Conservation (phyloP, 2,113 vertebrate species). For the Ivindomyrus marchei region DNA sequence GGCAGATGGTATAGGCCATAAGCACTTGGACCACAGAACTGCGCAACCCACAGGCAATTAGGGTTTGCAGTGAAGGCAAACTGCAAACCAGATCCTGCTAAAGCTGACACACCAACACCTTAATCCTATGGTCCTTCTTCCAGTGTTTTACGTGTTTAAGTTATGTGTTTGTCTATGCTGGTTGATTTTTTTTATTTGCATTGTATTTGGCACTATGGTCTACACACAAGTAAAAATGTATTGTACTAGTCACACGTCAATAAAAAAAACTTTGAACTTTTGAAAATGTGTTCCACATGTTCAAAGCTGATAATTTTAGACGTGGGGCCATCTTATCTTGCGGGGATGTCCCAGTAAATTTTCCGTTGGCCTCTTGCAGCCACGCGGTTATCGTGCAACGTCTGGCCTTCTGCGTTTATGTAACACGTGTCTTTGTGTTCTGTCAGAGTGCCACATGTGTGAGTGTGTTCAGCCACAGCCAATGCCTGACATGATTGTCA, state of each 20-base stretch:
- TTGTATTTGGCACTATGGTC: background rate
- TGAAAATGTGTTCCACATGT: background rate
- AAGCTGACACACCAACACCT: background rate
- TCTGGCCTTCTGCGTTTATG: background rate
- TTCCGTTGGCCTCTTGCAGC: background rate
- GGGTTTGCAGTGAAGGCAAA: background rate
- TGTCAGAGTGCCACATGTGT: slow-evolving; percentile 67
- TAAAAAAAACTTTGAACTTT: background rate
- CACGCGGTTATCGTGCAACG: background rate
- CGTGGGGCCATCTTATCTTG: background rate
- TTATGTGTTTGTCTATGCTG: background rate
- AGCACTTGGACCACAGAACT: background rate
- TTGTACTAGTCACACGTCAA: background rate
- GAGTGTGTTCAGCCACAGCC: slow-evolving; percentile 57
- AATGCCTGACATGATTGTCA: slow-evolving; percentile 55
- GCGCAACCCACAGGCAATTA: background rate
- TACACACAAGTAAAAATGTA: background rate
- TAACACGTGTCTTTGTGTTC: slow-evolving; percentile 3
- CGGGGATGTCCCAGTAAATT: background rate
- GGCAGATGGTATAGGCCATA: background rate
- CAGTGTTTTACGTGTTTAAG: background rate
- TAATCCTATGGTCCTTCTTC: background rate
- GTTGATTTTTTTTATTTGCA: background rate
- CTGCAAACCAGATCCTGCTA: background rate
- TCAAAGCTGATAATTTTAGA: background rate